These are phyloP conservation scores for Trichopria drosophilae DNA, from an alignment of 2,888 invertebrate species.

Conservation along the genomic window DNA sequence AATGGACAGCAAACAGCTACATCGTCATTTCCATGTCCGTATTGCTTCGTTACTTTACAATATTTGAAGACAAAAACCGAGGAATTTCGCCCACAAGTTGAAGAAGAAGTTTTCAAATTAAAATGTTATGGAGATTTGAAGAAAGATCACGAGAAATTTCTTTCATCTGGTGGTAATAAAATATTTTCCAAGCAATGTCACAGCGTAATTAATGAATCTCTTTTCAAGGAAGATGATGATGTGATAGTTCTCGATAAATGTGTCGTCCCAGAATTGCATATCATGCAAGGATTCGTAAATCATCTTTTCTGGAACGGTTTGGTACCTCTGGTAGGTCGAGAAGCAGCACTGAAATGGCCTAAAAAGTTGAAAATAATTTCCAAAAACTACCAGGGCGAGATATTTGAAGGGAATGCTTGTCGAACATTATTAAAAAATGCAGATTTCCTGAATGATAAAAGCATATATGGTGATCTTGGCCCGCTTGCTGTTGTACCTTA, in stretches of 20 bases:
- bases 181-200: background rate
- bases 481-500: background rate
- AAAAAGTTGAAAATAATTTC: conserved; percentile 1
- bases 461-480: background rate
- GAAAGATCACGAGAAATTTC: background rate
- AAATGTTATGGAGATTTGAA: background rate
- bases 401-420: too few relatives aligned
- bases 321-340: background rate
- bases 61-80: background rate
- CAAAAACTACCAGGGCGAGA: conserved; percentile 1
- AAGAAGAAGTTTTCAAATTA: background rate
- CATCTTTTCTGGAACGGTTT: too few relatives aligned
- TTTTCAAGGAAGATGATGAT: conserved; percentile 1
- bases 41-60: background rate
- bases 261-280: background rate
- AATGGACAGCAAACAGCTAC: conserved; percentile 3
- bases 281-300: too few relatives aligned
- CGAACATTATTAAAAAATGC: conserved; percentile 1
- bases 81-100: too few relatives aligned
- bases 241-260: conserved; percentile 2
- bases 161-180: background rate
- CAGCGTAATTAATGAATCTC: background rate
- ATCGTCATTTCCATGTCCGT: too few relatives aligned
- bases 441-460: background rate
- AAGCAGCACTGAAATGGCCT: background rate